Evolutionary conservation across 2,888 invertebrate species (phyloP), one percentile per base, ranked within the genome.

Genomic region (Bimastos eiseni): DNA sequence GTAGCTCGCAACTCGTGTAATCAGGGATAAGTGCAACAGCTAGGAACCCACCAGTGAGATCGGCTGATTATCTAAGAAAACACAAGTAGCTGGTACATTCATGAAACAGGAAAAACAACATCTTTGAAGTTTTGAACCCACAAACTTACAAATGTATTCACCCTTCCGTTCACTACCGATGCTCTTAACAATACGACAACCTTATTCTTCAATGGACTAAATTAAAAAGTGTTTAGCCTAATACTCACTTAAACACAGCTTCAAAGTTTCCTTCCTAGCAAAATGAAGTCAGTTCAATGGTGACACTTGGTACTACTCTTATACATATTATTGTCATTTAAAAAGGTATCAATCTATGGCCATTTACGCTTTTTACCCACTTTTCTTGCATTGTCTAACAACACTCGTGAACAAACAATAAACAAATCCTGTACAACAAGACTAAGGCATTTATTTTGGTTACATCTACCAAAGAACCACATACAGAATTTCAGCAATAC

Each of bases 401-500:
- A 30, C 30, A 70, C n/a, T 13, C n/a, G 13, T 11, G n/a, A 70
- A 70, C n/a, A 70, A 70, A n/a, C 70, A 70, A 11, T n/a, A 70
- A n/a, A 8, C 70, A 70, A 70, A 70, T 13, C 8, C n/a, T 70
- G 70, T 70, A 70, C 70, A 70, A 70, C 70, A 70, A 30, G 8
- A 70, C 70, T 11, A n/a, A 70, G n/a, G 70, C 70, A 70, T 70
- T 8, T 70, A 70, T 30, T 70, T 70, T n/a, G 70, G 1, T 70
- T 70, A 70, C 30, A 70, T n/a, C 30, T n/a, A 70, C 30, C 70
- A 70, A 70, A 70, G n/a, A 70, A n/a, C 70, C n/a, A n/a, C 70
- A 70, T n/a, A n/a, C 70, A 30, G 70, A 70, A 70, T 70, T 70
- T n/a, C 70, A 70, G 70, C n/a, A 70, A 70, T n/a, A 70, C 70